Evolutionary conservation across 2,888 invertebrate genomes (phyloP).

Genomic region (Labia minor): DNA sequence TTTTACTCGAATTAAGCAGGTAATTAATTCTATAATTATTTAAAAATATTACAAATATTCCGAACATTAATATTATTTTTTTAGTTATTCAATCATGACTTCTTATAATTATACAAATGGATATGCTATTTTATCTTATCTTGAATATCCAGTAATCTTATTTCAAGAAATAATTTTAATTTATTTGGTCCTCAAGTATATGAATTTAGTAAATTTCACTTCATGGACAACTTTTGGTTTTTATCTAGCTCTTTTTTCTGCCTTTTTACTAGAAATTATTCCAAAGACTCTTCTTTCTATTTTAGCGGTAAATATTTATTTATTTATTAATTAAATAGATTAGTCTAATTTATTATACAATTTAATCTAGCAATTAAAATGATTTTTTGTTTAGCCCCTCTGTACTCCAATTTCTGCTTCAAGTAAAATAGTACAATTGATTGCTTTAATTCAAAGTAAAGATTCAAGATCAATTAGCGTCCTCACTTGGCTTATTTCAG

Average conservation of each 20-base stretch:
- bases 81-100: constrained; percentile 67
- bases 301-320: no score
- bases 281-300: constrained; percentile 43
- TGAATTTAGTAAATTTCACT: constrained; percentile 42
- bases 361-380: not conserved
- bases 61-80: constrained; percentile 31
- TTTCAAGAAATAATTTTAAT: constrained; percentile 63
- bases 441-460: constrained; percentile 56
- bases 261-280: constrained; percentile 41
- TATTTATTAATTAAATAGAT: no score
- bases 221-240: constrained; percentile 33
- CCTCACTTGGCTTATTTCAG: constrained; percentile 68
- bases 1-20: constrained; percentile 60
- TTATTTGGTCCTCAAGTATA: constrained; percentile 58
- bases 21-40: constrained; percentile 34
- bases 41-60: no score
- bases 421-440: constrained; percentile 67
- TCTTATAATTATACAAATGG: constrained; percentile 67
- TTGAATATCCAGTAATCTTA: constrained; percentile 75
- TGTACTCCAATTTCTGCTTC: constrained; percentile 72
- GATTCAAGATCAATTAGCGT: constrained; percentile 69
- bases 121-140: constrained; percentile 62
- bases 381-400: constrained; percentile 47
- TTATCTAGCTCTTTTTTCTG: constrained; percentile 38
- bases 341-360: no score